Evolutionary conservation across 1,140 invertebrate genomes (phyloP), one percentile per base, ranked within the genome.

Genomic region (Drosophila serrata): DNA sequence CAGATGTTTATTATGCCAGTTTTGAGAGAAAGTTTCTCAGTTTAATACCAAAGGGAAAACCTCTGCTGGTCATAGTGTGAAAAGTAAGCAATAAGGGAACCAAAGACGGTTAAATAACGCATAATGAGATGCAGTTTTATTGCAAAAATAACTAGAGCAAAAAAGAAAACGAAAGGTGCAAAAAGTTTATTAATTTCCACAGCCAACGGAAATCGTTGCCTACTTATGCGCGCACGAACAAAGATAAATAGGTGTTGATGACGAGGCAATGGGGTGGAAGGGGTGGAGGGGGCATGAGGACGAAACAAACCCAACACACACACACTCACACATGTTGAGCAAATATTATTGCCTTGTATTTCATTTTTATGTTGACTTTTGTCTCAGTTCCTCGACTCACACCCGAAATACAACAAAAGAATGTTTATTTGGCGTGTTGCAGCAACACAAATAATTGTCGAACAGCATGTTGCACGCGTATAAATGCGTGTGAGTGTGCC

Each of bases 371-470:
- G 84, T 80, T 80, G 84, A 84, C 84, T 87, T 88, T 63, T 75
- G 84, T 62, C 76, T 79, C 80, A 65, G 59, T 46, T 58, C 40
- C 33, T 40, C 40, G 35, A 22, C 42, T 53, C 29, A 48, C 60
- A 69, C 27, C 31, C 59, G 4, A 53, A 53, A 35, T 22, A 53
- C 49, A 53, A 53, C 45, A 37, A 60, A 40, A 72, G 75, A 82
- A 90, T 81, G 65, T 84, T 90, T 88, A 84, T 88, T 88, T 88
- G 73, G 77, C 85, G 85, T 90, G 84, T 88, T 88, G 81, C 84
- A 72, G 81, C 85, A 87, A 90, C 81, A 84, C 84, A 88, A 88
- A 90, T 88, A 88, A 88, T 88, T 88, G 84, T 88, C 84, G 74
- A 85, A 75, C 85, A 90, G 84, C 85, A 88, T 88, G 84, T 88